Conservation (phyloP, 37 sponge, comb jelly and placozoan species). For the Crambe crambe region DNA sequence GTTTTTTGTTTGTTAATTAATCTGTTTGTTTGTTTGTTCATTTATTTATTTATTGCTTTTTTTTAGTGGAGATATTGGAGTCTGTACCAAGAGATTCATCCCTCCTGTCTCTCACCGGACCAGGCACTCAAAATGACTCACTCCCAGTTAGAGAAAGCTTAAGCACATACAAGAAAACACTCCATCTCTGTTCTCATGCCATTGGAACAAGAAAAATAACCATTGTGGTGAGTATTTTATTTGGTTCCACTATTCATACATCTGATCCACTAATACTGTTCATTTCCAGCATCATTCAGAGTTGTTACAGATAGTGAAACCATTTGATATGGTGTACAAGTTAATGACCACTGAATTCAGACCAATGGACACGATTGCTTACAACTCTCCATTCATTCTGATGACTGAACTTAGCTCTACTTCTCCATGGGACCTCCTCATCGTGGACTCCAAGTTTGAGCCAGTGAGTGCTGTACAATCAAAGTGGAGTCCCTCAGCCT, state of each 20-base stretch:
- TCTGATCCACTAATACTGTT: too few relatives aligned
- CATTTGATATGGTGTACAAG: slow-evolving; percentile 47
- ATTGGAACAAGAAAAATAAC: slow-evolving; percentile 22
- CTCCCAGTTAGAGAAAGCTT: slow-evolving; percentile 1
- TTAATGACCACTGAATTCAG: slow-evolving; percentile 48
- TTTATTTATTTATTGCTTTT: too few relatives aligned
- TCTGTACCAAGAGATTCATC: slow-evolving; percentile 21
- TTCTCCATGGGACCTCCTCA: slow-evolving; percentile 52
- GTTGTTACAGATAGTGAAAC: slow-evolving; percentile 35
- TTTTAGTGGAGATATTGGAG: slow-evolving; percentile 30
- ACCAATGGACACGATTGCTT: background rate
- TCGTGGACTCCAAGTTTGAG: slow-evolving; percentile 14
- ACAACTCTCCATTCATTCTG: slow-evolving; percentile 48
- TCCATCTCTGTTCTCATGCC: slow-evolving; percentile 26
- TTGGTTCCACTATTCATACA: too few relatives aligned
- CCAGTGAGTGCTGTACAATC: background rate
- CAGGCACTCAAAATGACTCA: slow-evolving; percentile 13
- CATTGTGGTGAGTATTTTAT: slow-evolving; percentile 29
- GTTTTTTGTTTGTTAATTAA: too few relatives aligned
- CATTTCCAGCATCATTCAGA: slow-evolving; percentile 22
- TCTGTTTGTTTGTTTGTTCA: too few relatives aligned
- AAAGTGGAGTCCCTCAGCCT: too few relatives aligned
- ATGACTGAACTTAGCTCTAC: slow-evolving; percentile 35
- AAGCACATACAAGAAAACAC: background rate
- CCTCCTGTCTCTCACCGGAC: background rate